phyloP scores from a whole-genome alignment of 2,113 vertebrate species.

The Sorex fumeus region DNA sequence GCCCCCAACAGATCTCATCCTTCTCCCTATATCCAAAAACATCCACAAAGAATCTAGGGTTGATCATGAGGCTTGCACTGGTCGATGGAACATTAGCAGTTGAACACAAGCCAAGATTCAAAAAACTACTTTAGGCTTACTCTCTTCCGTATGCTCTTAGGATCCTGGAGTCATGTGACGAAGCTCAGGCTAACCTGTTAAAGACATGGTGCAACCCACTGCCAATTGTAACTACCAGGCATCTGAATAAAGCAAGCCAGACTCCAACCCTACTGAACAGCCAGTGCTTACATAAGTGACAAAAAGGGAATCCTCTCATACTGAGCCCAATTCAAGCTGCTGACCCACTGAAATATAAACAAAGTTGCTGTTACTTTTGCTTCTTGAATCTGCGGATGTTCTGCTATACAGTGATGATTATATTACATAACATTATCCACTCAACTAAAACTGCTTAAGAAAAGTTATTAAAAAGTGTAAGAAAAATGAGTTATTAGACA shows the following conservation, averaged over 20 bases:
- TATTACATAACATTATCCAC: not conserved
- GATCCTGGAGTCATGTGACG: not conserved
- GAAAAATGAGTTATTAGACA: constrained; percentile 31
- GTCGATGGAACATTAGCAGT: not conserved
- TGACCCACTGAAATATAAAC: not conserved
- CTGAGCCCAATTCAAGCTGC: no score
- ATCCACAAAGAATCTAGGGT: not conserved
- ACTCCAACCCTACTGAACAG: not conserved
- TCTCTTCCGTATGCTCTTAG: not conserved
- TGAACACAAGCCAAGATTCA: not conserved
- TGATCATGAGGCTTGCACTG: not conserved
- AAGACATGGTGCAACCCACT: not conserved
- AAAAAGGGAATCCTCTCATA: not conserved
- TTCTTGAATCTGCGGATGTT: not conserved
- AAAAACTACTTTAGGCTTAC: not conserved
- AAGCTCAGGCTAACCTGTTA: not conserved
- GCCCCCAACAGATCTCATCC: not conserved
- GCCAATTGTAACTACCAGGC: not conserved
- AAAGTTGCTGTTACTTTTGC: not conserved
- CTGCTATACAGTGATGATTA: not conserved
- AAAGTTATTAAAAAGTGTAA: not conserved
- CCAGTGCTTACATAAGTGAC: not conserved
- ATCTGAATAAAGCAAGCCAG: not conserved
- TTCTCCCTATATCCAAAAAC: no score
- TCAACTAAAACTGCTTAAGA: not conserved